Evolutionary conservation across 23 tunicate species (phyloP).

Genomic region (Oikopleura dioica): DNA sequence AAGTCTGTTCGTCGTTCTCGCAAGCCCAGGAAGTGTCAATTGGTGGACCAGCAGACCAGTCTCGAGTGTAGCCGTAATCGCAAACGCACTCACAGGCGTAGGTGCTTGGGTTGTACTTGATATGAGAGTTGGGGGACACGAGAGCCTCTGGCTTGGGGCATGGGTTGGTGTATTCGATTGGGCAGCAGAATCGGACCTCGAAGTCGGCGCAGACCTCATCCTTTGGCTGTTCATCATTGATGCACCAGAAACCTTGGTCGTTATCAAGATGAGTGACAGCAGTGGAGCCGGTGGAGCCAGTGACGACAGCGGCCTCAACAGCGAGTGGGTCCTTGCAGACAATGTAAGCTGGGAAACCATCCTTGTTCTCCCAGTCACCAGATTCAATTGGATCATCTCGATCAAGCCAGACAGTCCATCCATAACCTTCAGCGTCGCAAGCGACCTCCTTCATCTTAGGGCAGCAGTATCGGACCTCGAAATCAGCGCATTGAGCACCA

Average conservation of each 20-base stretch:
- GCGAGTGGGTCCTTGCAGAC: background rate
- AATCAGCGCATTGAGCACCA: background rate
- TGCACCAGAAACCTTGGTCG: constrained; percentile 8
- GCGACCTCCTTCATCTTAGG: background rate
- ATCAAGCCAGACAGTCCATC: constrained; percentile 1
- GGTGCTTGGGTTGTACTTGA: background rate
- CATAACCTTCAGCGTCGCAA: background rate
- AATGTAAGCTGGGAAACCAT: background rate
- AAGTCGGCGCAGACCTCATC: constrained; percentile 1
- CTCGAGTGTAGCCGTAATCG: no score
- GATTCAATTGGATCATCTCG: constrained; percentile 4
- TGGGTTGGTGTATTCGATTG: background rate
- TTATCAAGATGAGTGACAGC: background rate
- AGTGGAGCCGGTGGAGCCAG: constrained; percentile 1
- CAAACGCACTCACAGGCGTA: background rate
- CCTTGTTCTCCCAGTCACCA: constrained; percentile 5
- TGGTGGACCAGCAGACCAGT: no score
- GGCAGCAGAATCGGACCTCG: constrained; percentile 6
- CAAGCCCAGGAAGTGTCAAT: no score
- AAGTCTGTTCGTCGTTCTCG: background rate
- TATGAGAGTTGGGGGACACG: background rate
- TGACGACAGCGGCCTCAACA: background rate
- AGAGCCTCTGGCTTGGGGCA: background rate
- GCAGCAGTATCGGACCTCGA: background rate
- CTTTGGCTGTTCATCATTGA: constrained; percentile 8